Evolutionary conservation across 2,888 invertebrate genomes (phyloP), one percentile per base, ranked within the genome.

Genomic region (Copidosoma aretas): DNA sequence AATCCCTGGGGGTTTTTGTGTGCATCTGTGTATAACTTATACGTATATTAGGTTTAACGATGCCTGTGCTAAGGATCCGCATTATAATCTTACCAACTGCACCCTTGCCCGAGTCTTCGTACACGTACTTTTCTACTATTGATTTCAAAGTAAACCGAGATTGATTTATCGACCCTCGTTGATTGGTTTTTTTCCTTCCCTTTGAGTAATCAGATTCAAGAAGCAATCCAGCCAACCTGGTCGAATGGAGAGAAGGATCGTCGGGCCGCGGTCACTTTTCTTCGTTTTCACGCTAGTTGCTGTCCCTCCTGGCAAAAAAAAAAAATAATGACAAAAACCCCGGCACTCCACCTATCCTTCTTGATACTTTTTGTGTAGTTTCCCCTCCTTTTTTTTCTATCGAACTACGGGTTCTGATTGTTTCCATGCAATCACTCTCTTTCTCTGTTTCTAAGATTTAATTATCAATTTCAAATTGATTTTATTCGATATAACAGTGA

Each of bases 241-340:
- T n/a, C 32, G 25, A 46, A 46, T 2, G 24, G 58, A 54, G 32
- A 15, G 46, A 5, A 25, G 25, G 22, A 10, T 15, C 10, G 19
- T 1, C 21, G 53, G 59, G 60, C 51, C n/a, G n/a, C 14, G 66
- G 71, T 74, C 72, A 75, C 75, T 75, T 75, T 72, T 76, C 73
- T 73, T 75, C 72, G 70, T 76, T 76, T 73, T 73, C 73, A 66
- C 58, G 63, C 67, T 68, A 74, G 73, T 75, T 67, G 71, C 68
- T 53, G 66, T 63, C 72, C 60, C 43, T 46, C 12, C 43, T 17
- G 32, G 32, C 3, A 32, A 5, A 32, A 32, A 32, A 32, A 32
- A 5, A 8, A 32, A 32, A 32, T 5, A 32, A 32, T 8, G n/a
- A n/a, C n/a, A n/a, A n/a, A n/a, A n/a, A n/a, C n/a, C n/a, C n/a